These are phyloP conservation scores for Conopomorpha cramerella DNA, from an alignment of 1,140 invertebrate genomes.

Conservation along the genomic window DNA sequence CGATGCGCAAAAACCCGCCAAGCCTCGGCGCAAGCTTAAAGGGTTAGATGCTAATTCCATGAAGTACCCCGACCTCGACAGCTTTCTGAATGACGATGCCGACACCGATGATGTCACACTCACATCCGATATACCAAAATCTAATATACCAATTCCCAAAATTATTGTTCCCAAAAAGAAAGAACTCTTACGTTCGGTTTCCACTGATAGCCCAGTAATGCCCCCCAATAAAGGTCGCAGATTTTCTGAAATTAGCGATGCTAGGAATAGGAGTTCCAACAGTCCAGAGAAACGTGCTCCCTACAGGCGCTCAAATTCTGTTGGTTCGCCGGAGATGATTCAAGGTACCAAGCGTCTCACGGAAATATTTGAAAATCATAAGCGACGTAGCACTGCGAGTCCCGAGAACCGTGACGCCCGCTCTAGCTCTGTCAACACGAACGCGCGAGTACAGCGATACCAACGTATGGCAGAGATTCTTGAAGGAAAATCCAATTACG, in stretches of 20 bases:
- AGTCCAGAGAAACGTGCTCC: conserved; percentile 17
- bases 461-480: conserved; percentile 40
- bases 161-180: conserved; percentile 12
- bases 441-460: conserved; percentile 26
- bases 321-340: conserved; percentile 20
- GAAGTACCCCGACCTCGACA: conserved; percentile 21
- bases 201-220: conserved; percentile 15
- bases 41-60: conserved; percentile 30
- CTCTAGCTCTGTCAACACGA: conserved; percentile 19
- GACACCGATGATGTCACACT: conserved; percentile 19
- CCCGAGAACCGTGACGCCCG: conserved; percentile 18
- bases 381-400: conserved; percentile 21
- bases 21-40: conserved; percentile 24
- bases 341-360: conserved; percentile 28
- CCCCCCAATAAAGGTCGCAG: conserved; percentile 14
- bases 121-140: no score
- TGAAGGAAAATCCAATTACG: conserved; percentile 27
- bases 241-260: conserved; percentile 20
- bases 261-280: conserved; percentile 14
- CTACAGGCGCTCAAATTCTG: conserved; percentile 23
- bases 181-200: conserved; percentile 14
- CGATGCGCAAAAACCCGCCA: conserved; percentile 12
- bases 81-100: conserved; percentile 22
- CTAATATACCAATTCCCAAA: conserved; percentile 10
- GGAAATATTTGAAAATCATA: conserved; percentile 27